Evolutionary conservation across 2,888 invertebrate genomes (phyloP), one percentile per base, ranked within the genome.

Genomic region (Chamaedrilus cognettii): DNA sequence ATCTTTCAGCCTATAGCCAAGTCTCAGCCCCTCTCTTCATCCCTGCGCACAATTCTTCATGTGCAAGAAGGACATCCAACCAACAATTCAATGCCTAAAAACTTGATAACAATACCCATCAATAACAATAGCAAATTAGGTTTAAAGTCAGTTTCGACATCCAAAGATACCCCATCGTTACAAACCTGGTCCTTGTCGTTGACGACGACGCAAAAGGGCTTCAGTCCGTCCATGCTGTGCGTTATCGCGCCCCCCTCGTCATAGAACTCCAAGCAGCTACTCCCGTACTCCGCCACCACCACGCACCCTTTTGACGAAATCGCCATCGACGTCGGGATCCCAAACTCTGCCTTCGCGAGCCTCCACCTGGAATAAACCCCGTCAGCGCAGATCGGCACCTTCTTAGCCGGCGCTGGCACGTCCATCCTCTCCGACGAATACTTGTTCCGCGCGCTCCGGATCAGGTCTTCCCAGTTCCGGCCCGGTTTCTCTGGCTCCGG

Each of bases 271-370:
- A 71, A 34, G n/a, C 30, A 34, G 19, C 65, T 42, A 32, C 62
- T 56, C 23, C 65, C 64, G 34, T 67, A 71, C 19, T 71, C 69
- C n/a, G 71, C 71, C 19, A 70, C 67, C 4, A 70, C 59, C 19
- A 65, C 49, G 4, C 11, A 28, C 23, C 69, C 69, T 32, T 61
- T 64, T 2, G 69, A 59, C 23, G 64, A 51, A 5, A 71, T 42
- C 26, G 35, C 69, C 5, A 70, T 50, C 28, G 64, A 64, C 15
- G 71, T 70, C 15, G 69, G 69, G 51, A 68, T 61, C 7, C 67
- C 62, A 58, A 60, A 65, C 26, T 71, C 71, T 2, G 23, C 34
- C 33, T 65, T 70, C 56, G 65, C 60, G 28, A 60, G 49, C 19
- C 32, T 34, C 67, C 67, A 70, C 57, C 23, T 58, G 30, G 57